Percentiles rank a stretch among this genome's conserved stretches.
These are phyloP conservation scores for Dasyornis broadbenti DNA, from an alignment of 2,113 vertebrate species.

Conservation along the genomic window DNA sequence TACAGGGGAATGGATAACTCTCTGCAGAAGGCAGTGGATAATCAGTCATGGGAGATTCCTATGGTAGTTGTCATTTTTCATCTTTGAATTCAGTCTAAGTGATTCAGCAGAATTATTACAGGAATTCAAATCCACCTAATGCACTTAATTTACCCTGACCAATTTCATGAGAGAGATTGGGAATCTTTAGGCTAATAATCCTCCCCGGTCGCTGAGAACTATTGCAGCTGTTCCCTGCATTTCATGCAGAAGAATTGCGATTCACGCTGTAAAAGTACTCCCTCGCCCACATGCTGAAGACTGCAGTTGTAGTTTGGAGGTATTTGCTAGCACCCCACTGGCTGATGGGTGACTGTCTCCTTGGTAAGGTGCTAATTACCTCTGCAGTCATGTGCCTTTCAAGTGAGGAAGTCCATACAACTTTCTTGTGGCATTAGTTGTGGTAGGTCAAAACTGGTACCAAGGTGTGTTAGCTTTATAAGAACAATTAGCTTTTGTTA, in stretches of 20 bases:
- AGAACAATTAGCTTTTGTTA: background rate
- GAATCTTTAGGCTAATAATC: background rate
- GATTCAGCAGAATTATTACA: background rate
- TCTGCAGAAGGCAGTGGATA: background rate
- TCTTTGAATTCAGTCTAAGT: background rate
- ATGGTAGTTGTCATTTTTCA: background rate
- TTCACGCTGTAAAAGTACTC: background rate
- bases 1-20: background rate
- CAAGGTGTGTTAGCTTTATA: background rate
- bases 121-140: background rate
- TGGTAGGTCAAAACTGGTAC: background rate
- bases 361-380: background rate
- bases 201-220: background rate
- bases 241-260: background rate
- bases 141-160: background rate
- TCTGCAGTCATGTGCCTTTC: background rate
- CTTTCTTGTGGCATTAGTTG: background rate
- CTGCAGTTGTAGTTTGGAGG: background rate
- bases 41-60: background rate
- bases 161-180: background rate
- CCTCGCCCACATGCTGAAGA: background rate
- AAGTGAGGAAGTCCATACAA: background rate
- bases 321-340: background rate
- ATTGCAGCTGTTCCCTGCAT: slow-evolving; percentile 20
- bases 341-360: background rate